Base-by-base conservation (phyloP, 1,140 invertebrate species). In the Ephestia elutella region DNA sequence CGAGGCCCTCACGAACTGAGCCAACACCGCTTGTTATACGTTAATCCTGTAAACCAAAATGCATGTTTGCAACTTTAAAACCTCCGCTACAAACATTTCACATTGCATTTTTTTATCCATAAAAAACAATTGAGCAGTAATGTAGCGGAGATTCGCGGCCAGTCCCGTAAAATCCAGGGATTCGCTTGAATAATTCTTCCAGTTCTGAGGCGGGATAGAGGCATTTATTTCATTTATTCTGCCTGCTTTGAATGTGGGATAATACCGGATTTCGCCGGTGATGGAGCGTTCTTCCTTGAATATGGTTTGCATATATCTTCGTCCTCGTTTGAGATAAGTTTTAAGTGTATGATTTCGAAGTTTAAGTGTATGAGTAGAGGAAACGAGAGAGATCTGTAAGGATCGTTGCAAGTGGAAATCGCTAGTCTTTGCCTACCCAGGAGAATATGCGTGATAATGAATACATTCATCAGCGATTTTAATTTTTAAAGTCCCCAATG, bases 141-240 rank as follows among this genome's bases (percentile, higher is more conserved):
- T 15, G 38, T 15, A 13, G 38, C 38, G 38, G 38, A 44, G 38
- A 44, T n/a, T 17, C 38, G 13, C 38, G 38, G 20, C 49, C 1
- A 15, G 20, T 50, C 49, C 49, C 18, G 19, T 50, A 3, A 50
- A 50, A 50, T 50, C 49, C 49, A 7, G 17, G 49, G 49, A 50
- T 20, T 9, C 9, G 1, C 5, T 20, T 50, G 49, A 50, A 50
- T 50, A 50, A 50, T 50, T 18, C 7, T 44, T 13, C 38, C 38
- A 7, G 13, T 44, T 44, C n/a, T 15, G 2, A 17, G 13, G 0
- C 38, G 38, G 49, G 49, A 25, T 20, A 20, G 49, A 13, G 20
- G 49, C 49, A 50, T 50, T 50, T 50, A 50, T 50, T 50, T 50
- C 49, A 50, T 50, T 50, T 50, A 50, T 49, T 49, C 48, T 50